These are phyloP conservation scores for Lepidocolaptes lacrymiger DNA, from an alignment of 2,797 vertebrate genomes.

Conservation along the genomic window DNA sequence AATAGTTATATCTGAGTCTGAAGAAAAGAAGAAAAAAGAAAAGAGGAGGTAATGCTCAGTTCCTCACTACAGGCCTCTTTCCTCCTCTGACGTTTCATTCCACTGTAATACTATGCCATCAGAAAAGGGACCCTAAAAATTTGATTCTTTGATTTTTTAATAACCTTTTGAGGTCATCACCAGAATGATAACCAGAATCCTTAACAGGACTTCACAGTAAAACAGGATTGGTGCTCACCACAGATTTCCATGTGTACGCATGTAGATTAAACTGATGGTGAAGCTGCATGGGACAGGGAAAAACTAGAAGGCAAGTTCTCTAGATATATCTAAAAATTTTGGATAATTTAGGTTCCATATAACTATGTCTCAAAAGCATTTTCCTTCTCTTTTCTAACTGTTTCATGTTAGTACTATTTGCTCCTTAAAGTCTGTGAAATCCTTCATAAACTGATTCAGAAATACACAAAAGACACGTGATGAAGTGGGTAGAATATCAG, in stretches of 20 bases:
- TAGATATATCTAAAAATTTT: background rate
- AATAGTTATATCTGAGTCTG: background rate
- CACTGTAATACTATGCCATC: background rate
- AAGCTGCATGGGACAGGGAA: background rate
- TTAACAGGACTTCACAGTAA: background rate
- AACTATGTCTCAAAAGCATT: background rate
- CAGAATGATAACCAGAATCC: background rate
- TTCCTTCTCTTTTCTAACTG: background rate
- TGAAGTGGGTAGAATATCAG: background rate
- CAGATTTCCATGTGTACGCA: accelerated
- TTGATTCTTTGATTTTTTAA: background rate
- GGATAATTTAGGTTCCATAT: background rate
- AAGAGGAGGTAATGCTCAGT: background rate
- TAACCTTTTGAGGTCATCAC: background rate
- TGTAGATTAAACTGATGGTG: background rate
- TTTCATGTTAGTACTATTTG: background rate
- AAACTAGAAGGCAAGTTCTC: background rate
- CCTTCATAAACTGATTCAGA: background rate
- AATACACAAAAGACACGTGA: background rate
- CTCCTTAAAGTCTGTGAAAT: background rate
- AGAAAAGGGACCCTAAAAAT: background rate
- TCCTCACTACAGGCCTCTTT: background rate
- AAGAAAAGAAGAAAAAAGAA: background rate
- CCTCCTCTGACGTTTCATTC: background rate
- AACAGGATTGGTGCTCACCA: background rate